Evolutionary conservation across 2,113 vertebrate genomes (phyloP).

Genomic region (Entelurus aequoreus): DNA sequence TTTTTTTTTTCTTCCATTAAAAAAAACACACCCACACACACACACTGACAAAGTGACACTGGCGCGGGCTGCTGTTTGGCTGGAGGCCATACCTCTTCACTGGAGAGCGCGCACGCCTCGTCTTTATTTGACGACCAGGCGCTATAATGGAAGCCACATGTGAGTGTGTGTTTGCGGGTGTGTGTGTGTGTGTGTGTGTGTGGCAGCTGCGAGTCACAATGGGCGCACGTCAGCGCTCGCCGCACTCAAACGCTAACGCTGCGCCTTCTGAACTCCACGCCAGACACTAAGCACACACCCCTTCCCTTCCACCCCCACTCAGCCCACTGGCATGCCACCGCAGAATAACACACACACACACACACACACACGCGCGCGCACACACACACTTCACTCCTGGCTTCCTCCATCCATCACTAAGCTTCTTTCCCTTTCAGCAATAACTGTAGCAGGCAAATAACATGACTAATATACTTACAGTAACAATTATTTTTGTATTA

Average conservation of each 20-base stretch:
- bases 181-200: slow-evolving; percentile 41
- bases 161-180: slow-evolving; percentile 26
- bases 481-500: too few species aligned
- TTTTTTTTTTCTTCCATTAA: slow-evolving; percentile 33
- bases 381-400: not conserved
- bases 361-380: not conserved
- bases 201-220: slow-evolving; percentile 62
- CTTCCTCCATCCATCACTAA: not conserved
- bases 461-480: too few species aligned
- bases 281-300: slow-evolving; percentile 6
- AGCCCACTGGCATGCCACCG: slow-evolving; percentile 14
- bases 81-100: slow-evolving; percentile 40
- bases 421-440: slow-evolving; percentile 10
- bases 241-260: slow-evolving; percentile 53
- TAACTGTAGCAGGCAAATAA: too few species aligned
- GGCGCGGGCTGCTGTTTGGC: slow-evolving; percentile 65
- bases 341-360: not conserved
- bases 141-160: slow-evolving; percentile 63
- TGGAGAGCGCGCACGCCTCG: slow-evolving; percentile 45
- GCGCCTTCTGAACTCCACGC: slow-evolving; percentile 17
- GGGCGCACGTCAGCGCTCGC: slow-evolving; percentile 55
- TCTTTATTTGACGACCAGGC: slow-evolving; percentile 43
- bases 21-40: slow-evolving; percentile 30
- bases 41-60: slow-evolving; percentile 36
- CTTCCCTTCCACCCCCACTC: not conserved